Evolutionary conservation across 2,113 vertebrate species (phyloP).

Genomic region (Brachypteracias leptosomus): DNA sequence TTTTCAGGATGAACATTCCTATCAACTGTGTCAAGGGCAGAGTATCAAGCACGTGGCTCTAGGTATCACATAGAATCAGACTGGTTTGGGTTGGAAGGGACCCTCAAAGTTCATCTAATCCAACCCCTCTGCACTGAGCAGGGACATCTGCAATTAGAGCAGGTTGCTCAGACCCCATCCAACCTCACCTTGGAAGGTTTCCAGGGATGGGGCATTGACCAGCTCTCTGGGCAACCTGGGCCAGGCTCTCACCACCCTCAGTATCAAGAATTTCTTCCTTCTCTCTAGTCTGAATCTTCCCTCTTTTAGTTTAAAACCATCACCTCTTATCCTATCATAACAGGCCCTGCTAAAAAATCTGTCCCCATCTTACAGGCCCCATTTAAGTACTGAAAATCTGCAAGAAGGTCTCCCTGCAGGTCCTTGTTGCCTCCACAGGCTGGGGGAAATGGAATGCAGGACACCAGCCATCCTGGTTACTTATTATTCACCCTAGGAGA

Average conservation of each 20-base stretch:
- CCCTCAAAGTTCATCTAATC: neutral
- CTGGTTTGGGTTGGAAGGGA: too few relatives aligned
- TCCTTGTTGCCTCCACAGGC: neutral
- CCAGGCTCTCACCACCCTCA: neutral
- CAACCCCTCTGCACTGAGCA: neutral
- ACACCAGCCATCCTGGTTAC: neutral
- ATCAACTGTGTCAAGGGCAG: neutral
- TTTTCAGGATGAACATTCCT: neutral
- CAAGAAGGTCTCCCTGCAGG: neutral
- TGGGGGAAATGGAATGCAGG: neutral
- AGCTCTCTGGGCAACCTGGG: neutral
- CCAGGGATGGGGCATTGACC: neutral
- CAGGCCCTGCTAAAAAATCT: neutral
- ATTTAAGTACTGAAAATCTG: neutral
- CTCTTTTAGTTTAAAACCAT: neutral
- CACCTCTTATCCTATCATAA: neutral
- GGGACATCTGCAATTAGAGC: neutral
- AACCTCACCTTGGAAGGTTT: neutral
- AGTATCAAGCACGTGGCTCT: accelerated
- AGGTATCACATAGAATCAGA: too few relatives aligned
- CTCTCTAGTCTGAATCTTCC: neutral
- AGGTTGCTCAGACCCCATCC: neutral
- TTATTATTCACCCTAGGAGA: neutral
- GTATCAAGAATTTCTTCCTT: neutral
- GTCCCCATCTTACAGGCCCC: neutral